Evolutionary conservation across 2,888 invertebrate genomes (phyloP), one percentile per base, ranked within the genome.

Genomic region (Pheosia tremula): DNA sequence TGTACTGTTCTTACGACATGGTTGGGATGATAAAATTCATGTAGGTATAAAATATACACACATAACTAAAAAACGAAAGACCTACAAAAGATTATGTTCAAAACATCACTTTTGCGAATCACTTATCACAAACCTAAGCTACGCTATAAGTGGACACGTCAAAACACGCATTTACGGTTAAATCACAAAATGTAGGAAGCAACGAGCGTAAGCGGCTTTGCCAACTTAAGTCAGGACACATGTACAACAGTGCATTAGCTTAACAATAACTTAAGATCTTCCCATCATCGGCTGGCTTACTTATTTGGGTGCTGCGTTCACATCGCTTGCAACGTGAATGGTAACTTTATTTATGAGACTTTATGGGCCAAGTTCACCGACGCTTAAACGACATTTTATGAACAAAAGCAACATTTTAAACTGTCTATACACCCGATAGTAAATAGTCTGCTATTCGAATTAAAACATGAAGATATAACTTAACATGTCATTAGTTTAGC

Each of bases 191-290:
- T 60, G 50, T 52, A 66, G 59, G 60, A 65, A 62, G 60, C 56
- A 64, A 71, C 74, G 75, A 73, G 59, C 59, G 50, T 76, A 77
- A 74, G 75, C 75, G 60, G 75, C 75, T 77, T 74, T 70, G 63
- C 64, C 60, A 68, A 69, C 66, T 62, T 67, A 67, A 68, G 71
- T 71, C 74, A 67, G 69, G 72, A 71, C 64, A 68, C 64, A 69
- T 68, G 69, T 72, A 77, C 75, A 74, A 78, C 77, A 67, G 67
- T 67, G 75, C 80, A 76, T 83, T 83, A 80, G 69, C 80, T 75
- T 81, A 82, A 86, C 86, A 87, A 86, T 85, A 85, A 84, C 79
- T 80, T 79, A 79, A 82, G 79, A 76, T 69, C 65, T 68, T 61
- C 79, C 78, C 83, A 80, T 84, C 84, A 82, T 79, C 72, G 72